These are phyloP conservation scores for Chrysaora quinquecirrha DNA, from an alignment of 30 jellyfish, hydroid and myxozoan genomes.

Conservation along the genomic window DNA sequence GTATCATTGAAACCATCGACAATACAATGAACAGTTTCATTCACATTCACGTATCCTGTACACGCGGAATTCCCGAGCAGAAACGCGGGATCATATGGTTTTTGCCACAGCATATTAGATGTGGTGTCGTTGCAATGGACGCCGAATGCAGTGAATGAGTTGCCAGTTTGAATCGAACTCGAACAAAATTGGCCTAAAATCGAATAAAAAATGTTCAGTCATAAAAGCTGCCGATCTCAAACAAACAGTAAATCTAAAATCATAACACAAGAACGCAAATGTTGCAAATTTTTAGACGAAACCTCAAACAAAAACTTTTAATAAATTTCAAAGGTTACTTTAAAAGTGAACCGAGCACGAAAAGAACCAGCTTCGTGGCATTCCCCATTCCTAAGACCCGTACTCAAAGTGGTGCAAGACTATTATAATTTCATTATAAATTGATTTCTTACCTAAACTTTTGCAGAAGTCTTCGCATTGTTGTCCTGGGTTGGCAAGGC, in stretches of 20 bases:
- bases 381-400: too few species aligned
- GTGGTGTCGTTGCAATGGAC: constrained; percentile 12
- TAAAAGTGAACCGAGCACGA: too few species aligned
- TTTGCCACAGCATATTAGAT: constrained; percentile 20
- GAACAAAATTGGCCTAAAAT: constrained; percentile 41
- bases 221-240: too few species aligned
- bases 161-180: constrained; percentile 26
- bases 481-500: constrained; percentile 48
- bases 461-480: constrained; percentile 37
- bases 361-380: too few species aligned
- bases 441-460: constrained; percentile 1
- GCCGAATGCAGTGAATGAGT: constrained; percentile 13
- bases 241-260: too few species aligned
- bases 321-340: too few species aligned
- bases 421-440: too few species aligned
- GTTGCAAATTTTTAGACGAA: too few species aligned
- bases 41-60: constrained; percentile 33
- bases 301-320: too few species aligned
- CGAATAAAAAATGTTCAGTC: too few species aligned
- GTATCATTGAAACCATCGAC: constrained; percentile 13
- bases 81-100: constrained; percentile 46
- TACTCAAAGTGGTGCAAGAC: too few species aligned
- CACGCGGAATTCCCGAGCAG: constrained; percentile 14
- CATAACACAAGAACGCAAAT: too few species aligned
- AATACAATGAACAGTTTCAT: constrained; percentile 25